Conservation (phyloP, 2,113 vertebrate genomes). For the Pica pica region DNA sequence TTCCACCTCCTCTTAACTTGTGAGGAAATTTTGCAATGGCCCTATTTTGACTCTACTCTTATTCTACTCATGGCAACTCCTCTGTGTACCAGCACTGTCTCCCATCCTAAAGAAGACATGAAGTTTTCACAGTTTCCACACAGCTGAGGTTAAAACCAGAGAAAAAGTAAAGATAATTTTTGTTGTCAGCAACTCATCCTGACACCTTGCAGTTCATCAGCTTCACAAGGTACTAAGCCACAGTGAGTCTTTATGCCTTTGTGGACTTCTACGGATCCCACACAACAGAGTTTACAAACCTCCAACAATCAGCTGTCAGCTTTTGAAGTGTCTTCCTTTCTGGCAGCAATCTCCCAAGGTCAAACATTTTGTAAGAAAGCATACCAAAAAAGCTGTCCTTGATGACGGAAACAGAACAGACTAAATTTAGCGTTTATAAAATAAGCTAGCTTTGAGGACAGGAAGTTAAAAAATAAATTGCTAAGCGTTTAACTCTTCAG, state of each 20-base stretch:
- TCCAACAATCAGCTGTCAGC: not conserved
- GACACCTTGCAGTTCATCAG: not conserved
- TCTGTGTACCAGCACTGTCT: not conserved
- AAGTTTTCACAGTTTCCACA: not conserved
- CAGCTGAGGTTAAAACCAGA: not conserved
- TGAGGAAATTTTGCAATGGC: not conserved
- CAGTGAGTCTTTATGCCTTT: not conserved
- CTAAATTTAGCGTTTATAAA: constrained; percentile 56
- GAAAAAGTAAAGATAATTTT: not conserved
- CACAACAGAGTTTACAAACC: not conserved
- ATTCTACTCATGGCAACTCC: not conserved
- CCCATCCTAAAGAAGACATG: not conserved
- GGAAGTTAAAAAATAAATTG: constrained; percentile 53
- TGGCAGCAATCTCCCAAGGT: constrained; percentile 36
- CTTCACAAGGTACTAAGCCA: not conserved
- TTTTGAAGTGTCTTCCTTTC: constrained; percentile 33
- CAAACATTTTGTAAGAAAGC: constrained; percentile 52
- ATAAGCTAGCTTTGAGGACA: constrained; percentile 55
- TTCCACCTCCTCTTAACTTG: not conserved
- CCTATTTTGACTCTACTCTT: not conserved
- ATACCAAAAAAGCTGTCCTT: constrained; percentile 57
- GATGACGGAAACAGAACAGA: constrained; percentile 25
- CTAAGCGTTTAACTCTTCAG: not conserved
- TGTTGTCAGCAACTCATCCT: not conserved
- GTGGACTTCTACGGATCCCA: not conserved